phyloP scores from a whole-genome alignment of 53 echinoderm and acorn worm species.

The Holothuria leucospilota region DNA sequence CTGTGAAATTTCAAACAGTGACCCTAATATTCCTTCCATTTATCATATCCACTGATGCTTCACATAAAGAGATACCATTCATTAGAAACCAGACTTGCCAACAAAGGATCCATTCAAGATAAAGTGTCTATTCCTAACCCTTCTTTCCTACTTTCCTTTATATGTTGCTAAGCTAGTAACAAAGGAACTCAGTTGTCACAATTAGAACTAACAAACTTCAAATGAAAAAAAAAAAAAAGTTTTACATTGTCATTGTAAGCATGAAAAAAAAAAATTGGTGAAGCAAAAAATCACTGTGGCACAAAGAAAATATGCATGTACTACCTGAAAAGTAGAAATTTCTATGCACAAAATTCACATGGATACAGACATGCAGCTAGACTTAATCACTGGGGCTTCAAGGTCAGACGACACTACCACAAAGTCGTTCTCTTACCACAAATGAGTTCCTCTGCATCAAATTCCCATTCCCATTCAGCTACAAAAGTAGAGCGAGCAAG shows the following conservation, averaged over 20 bases:
- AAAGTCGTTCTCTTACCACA: slow-evolving; percentile 75
- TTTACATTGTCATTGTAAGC: not conserved
- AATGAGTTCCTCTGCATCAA: slow-evolving; percentile 78
- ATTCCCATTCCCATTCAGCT: slow-evolving; percentile 89
- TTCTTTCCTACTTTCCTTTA: no score
- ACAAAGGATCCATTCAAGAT: no score
- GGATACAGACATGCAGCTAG: not conserved
- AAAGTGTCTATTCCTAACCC: no score
- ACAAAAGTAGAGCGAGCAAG: slow-evolving; percentile 45
- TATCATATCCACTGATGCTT: no score
- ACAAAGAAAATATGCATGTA: not conserved
- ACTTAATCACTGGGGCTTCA: not conserved
- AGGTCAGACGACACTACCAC: not conserved
- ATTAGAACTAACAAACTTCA: no score
- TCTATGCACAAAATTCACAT: not conserved
- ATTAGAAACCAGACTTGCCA: no score
- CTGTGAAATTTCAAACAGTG: no score
- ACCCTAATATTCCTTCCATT: no score
- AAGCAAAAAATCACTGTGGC: not conserved
- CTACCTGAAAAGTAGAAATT: not conserved
- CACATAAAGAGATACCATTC: no score
- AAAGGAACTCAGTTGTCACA: no score
- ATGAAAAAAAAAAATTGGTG: not conserved
- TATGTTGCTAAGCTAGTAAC: no score
- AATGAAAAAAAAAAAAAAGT: no score